Percentiles rank a stretch among this genome's conserved stretches.
Conservation (phyloP, 2,113 vertebrate genomes). For the Dicaeum eximium region DNA sequence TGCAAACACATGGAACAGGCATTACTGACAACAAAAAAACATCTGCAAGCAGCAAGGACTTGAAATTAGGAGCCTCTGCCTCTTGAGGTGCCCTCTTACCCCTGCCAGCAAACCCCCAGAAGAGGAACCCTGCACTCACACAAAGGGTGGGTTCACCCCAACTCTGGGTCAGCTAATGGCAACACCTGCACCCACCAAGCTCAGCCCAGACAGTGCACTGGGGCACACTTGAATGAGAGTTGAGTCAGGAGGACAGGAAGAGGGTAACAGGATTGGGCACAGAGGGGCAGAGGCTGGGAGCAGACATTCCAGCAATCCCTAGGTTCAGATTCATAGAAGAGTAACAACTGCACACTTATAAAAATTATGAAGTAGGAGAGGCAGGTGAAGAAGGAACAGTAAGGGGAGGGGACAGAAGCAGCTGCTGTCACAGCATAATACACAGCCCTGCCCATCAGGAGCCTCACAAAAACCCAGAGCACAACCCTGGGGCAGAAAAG, state of each 20-base stretch:
- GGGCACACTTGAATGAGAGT: rapidly evolving
- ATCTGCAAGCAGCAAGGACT: not conserved
- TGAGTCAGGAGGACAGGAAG: not conserved
- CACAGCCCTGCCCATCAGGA: not conserved
- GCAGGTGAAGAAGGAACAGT: not conserved
- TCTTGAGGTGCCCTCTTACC: not conserved
- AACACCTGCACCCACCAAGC: not conserved
- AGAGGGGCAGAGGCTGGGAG: not conserved
- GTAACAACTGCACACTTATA: not conserved
- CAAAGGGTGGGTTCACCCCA: not conserved
- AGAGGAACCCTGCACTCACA: not conserved
- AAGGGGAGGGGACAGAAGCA: not conserved
- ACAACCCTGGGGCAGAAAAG: not conserved
- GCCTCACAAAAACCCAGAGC: not conserved
- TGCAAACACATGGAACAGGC: conserved; percentile 9
- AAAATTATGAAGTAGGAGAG: not conserved
- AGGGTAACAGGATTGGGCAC: rapidly evolving
- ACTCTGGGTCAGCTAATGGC: not conserved
- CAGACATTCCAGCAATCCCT: not conserved
- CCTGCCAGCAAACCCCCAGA: not conserved
- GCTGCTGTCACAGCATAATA: not conserved
- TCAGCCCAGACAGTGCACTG: not conserved
- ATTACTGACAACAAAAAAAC: not conserved
- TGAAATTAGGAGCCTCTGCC: not conserved
- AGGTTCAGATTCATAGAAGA: not conserved